Percentiles rank a stretch among this genome's conserved stretches.
These are phyloP conservation scores for Mactromeris polynyma DNA, from an alignment of 2,888 invertebrate genomes.

Conservation along the genomic window DNA sequence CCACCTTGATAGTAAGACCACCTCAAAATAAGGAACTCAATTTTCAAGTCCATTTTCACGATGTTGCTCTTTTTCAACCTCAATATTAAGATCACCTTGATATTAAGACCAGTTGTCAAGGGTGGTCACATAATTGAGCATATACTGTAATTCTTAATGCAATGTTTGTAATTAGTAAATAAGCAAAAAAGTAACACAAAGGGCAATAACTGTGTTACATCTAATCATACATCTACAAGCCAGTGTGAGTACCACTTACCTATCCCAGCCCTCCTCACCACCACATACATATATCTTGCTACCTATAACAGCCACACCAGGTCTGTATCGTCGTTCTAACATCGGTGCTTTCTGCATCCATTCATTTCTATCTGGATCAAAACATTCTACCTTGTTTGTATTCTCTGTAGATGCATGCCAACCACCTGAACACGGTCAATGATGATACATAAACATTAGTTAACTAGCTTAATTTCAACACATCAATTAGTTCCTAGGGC, in stretches of 20 bases:
- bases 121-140: too few species aligned
- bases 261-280: slow-evolving; percentile 89
- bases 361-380: slow-evolving; percentile 86
- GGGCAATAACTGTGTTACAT: background rate
- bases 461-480: too few species aligned
- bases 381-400: slow-evolving; percentile 88
- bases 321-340: slow-evolving; percentile 88
- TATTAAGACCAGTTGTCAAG: too few species aligned
- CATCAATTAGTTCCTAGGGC: too few species aligned
- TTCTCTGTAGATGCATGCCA: slow-evolving; percentile 89
- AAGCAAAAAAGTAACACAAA: background rate
- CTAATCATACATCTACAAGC: background rate
- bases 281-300: slow-evolving; percentile 88
- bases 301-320: slow-evolving; percentile 88
- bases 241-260: slow-evolving; percentile 69
- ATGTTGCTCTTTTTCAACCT: too few species aligned
- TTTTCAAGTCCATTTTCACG: too few species aligned
- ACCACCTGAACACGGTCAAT: slow-evolving; percentile 85
- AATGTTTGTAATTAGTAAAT: background rate
- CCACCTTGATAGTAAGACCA: too few species aligned
- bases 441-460: background rate
- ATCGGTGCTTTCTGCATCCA: slow-evolving; percentile 88
- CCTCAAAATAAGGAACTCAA: too few species aligned
- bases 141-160: too few species aligned
- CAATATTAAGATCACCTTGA: too few species aligned